These are phyloP conservation scores for Prionailurus viverrinus DNA, from an alignment of 2,113 vertebrate species.

Conservation along the genomic window DNA sequence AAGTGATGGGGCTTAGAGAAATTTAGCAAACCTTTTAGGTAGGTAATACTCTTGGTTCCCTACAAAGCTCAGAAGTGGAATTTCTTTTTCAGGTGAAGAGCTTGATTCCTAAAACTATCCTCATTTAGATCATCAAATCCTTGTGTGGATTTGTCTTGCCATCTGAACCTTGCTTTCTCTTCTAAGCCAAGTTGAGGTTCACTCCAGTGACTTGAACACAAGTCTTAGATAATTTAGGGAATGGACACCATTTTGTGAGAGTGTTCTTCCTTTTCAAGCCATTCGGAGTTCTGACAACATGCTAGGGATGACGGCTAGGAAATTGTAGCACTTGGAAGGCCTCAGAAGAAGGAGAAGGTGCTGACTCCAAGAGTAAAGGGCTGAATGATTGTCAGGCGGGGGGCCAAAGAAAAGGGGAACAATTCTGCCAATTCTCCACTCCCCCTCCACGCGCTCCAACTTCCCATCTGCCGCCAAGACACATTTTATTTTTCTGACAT, in stretches of 20 bases:
- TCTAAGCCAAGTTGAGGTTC: not conserved
- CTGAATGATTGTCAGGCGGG: slow-evolving; percentile 76
- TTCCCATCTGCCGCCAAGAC: slow-evolving; percentile 78
- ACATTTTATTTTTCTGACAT: slow-evolving; percentile 84
- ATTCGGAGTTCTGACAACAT: not conserved
- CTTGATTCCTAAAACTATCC: not conserved
- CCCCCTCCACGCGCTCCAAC: slow-evolving; percentile 61
- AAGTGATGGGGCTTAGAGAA: not conserved
- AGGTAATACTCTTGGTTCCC: not conserved
- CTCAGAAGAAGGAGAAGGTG: slow-evolving; percentile 30
- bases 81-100: not conserved
- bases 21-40: not conserved
- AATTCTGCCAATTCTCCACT: slow-evolving; percentile 77
- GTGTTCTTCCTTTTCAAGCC: not conserved
- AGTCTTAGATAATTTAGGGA: not conserved
- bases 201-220: not conserved
- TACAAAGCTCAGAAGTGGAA: not conserved
- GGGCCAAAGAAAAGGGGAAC: slow-evolving; percentile 71
- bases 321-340: slow-evolving; percentile 69
- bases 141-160: not conserved
- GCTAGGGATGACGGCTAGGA: slow-evolving; percentile 23
- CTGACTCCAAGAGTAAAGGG: slow-evolving; percentile 71
- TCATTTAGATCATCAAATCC: not conserved
- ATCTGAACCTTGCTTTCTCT: not conserved
- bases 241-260: not conserved